Conservation (phyloP, 2,888 invertebrate genomes). For the Tineola bisselliella region DNA sequence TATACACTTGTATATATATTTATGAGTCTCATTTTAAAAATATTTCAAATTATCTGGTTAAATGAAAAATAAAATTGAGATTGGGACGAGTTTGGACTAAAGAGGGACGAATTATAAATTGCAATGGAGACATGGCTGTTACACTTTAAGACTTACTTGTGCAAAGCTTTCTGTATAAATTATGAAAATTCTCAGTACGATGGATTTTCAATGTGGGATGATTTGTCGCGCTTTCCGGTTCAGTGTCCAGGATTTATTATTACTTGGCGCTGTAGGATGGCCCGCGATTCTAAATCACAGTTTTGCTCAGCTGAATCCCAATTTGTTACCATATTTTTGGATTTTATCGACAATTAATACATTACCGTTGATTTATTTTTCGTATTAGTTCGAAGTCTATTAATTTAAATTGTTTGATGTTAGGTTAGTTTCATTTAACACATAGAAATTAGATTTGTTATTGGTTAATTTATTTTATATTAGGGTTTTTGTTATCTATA, state of each 20-base stretch:
- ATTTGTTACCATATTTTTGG: slow-evolving; percentile 8
- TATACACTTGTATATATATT: too few species aligned
- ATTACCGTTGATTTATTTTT: neutral
- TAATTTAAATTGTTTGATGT: too few species aligned
- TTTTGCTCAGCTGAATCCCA: neutral
- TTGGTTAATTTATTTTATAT: too few species aligned
- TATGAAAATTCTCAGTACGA: slow-evolving; percentile 15
- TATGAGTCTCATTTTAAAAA: too few species aligned
- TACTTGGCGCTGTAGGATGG: slow-evolving; percentile 9
- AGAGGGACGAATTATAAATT: neutral
- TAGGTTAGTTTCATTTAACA: too few species aligned
- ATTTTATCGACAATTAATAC: neutral
- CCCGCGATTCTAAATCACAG: slow-evolving; percentile 9
- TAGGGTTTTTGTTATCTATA: too few species aligned
- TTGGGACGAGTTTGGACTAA: neutral
- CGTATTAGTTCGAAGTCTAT: neutral
- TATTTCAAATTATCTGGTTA: neutral
- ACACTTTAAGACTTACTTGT: neutral
- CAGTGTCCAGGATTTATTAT: slow-evolving; percentile 3
- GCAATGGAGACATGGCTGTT: neutral
- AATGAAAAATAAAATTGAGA: too few species aligned
- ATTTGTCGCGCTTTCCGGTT: slow-evolving; percentile 13
- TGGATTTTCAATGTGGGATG: slow-evolving; percentile 13
- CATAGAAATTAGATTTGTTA: too few species aligned
- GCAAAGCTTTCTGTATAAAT: slow-evolving; percentile 9